phyloP scores from a whole-genome alignment of 1,140 invertebrate genomes.

The Ditylenchus dipsaci region DNA sequence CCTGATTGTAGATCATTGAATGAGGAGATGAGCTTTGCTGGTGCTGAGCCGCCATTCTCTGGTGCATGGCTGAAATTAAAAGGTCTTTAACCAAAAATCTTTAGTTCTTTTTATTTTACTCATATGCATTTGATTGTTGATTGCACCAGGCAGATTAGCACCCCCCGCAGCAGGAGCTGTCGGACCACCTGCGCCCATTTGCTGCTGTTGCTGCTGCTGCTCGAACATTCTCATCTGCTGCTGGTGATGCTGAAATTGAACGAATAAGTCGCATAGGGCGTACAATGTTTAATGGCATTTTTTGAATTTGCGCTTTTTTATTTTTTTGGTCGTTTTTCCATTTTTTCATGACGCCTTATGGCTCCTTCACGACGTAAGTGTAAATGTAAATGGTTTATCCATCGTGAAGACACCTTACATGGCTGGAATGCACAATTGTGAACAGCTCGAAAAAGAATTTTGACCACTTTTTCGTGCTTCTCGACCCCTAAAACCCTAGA shows the following conservation, averaged over 20 bases:
- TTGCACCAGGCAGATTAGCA: constrained; percentile 5
- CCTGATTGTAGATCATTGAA: neutral
- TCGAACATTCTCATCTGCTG: constrained; percentile 13
- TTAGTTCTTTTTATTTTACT: neutral
- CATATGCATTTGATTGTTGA: constrained; percentile 13
- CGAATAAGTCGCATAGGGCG: neutral
- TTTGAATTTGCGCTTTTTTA: no score
- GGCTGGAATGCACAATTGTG: no score
- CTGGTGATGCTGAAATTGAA: neutral
- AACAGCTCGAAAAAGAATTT: no score
- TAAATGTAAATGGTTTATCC: no score
- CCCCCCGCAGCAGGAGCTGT: neutral
- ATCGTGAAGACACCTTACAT: no score
- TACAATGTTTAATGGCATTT: neutral
- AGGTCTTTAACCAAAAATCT: neutral
- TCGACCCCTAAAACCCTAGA: no score
- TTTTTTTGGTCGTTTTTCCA: no score
- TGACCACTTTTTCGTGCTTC: no score
- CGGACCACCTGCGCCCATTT: neutral
- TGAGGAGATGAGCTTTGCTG: neutral
- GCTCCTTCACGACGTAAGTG: no score
- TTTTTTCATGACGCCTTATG: no score
- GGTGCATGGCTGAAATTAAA: neutral
- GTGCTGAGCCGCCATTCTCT: constrained; percentile 13
- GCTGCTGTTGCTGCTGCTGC: constrained; percentile 1